These are phyloP conservation scores for Syrmaticus mikado DNA, from an alignment of 2,113 vertebrate genomes.

Conservation along the genomic window DNA sequence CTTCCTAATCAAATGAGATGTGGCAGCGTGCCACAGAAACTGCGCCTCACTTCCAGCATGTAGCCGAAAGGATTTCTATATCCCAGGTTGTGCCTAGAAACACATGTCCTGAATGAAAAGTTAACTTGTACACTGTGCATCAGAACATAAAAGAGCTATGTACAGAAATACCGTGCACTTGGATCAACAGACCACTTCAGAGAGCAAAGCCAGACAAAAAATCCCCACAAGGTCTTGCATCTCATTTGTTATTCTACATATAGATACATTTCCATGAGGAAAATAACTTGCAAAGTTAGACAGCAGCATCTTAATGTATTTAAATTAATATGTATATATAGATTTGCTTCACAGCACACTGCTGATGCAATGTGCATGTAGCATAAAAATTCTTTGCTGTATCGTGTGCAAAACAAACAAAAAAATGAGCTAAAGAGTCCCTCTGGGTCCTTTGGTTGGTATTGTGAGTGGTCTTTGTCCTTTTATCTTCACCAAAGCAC, in stretches of 20 bases:
- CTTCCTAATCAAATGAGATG: slow-evolving; percentile 67
- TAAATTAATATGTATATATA: neutral
- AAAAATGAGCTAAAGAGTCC: neutral
- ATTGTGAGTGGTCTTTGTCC: neutral
- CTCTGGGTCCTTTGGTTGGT: neutral
- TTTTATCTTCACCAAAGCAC: neutral
- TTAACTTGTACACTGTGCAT: neutral
- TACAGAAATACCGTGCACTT: neutral
- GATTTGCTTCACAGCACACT: neutral
- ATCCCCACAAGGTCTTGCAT: neutral
- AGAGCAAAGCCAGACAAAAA: neutral
- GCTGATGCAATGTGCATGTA: neutral
- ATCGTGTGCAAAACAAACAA: neutral
- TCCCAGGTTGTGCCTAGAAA: neutral
- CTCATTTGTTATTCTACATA: neutral
- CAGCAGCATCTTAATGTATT: neutral
- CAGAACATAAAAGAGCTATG: neutral
- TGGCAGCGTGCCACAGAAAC: slow-evolving; percentile 63
- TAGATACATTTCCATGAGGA: neutral
- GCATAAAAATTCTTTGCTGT: neutral
- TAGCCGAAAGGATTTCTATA: neutral
- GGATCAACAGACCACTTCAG: neutral
- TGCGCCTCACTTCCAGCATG: slow-evolving; percentile 14
- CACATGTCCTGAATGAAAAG: neutral
- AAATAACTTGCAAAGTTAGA: neutral